Percentiles rank a stretch among this genome's conserved stretches.
Evolutionary conservation across 2,888 invertebrate genomes (phyloP).

Genomic region (Aphrophora alni): DNA sequence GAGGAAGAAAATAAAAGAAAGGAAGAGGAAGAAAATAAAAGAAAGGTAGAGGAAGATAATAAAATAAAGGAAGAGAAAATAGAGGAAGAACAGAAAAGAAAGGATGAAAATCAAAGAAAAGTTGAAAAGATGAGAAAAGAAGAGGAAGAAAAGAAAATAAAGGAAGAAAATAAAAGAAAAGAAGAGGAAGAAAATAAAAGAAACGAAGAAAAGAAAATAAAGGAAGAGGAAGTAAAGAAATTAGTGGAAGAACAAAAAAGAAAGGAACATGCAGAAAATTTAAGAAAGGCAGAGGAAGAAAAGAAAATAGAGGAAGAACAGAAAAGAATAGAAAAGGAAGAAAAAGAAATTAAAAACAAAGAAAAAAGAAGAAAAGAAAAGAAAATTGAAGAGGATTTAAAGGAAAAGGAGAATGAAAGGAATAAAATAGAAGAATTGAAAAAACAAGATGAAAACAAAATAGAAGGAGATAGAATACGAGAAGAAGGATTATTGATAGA

Average conservation of each 20-base stretch:
- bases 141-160: slow-evolving; percentile 46
- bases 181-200: slow-evolving; percentile 55
- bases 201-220: slow-evolving; percentile 51
- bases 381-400: slow-evolving; percentile 27
- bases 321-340: slow-evolving; percentile 43
- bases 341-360: slow-evolving; percentile 30
- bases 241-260: slow-evolving; percentile 50
- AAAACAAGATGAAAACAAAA: slow-evolving; percentile 42
- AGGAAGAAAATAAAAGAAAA: slow-evolving; percentile 51
- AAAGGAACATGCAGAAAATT: slow-evolving; percentile 33
- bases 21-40: background rate
- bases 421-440: slow-evolving; percentile 31
- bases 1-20: too few relatives aligned
- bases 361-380: slow-evolving; percentile 32
- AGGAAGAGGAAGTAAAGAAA: slow-evolving; percentile 51
- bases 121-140: slow-evolving; percentile 50
- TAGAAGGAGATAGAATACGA: slow-evolving; percentile 37
- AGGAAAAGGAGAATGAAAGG: slow-evolving; percentile 38
- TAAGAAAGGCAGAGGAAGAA: slow-evolving; percentile 38
- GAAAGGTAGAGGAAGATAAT: background rate
- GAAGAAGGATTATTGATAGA: slow-evolving; percentile 41
- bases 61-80: slow-evolving; percentile 44
- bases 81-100: slow-evolving; percentile 51
- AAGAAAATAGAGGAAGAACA: slow-evolving; percentile 44
- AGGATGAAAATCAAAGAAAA: slow-evolving; percentile 55